Conservation (phyloP, 2,888 invertebrate genomes). For the Hetaerina titia region DNA sequence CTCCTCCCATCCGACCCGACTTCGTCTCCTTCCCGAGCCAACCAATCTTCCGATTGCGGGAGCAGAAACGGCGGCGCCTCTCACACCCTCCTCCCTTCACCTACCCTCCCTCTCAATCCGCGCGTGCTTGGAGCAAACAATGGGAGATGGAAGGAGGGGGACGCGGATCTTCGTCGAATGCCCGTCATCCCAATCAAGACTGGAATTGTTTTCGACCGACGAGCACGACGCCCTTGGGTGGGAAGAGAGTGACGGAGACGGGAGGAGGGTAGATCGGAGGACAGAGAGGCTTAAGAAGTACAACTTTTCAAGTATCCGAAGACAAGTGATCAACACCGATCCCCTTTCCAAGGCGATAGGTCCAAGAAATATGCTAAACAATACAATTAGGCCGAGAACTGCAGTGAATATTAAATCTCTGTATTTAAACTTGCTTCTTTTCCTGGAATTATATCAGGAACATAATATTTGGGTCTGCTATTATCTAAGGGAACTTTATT, state of each 20-base stretch:
- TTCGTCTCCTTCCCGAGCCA: neutral
- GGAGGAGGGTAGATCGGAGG: neutral
- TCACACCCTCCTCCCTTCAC: neutral
- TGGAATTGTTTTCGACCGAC: conserved; percentile 4
- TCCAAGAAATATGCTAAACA: too few species aligned
- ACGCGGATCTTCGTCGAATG: neutral
- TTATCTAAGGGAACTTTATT: too few species aligned
- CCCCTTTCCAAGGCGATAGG: too few species aligned
- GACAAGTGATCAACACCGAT: neutral
- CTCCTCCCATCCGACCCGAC: neutral
- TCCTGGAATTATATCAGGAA: too few species aligned
- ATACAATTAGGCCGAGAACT: too few species aligned
- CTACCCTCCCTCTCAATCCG: neutral
- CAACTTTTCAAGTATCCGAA: neutral
- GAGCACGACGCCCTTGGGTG: neutral
- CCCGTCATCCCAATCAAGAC: conserved; percentile 24
- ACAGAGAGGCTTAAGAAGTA: neutral
- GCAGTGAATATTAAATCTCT: too few species aligned
- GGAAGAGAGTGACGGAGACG: neutral
- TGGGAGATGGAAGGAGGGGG: neutral
- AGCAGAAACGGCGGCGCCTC: neutral
- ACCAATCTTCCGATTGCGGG: conserved; percentile 17
- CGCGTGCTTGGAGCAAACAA: neutral
- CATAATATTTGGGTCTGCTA: too few species aligned
- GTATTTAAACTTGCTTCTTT: too few species aligned